phyloP scores from a whole-genome alignment of 92 coral and sea anemone species.

The Epizoanthus illoricatus region DNA sequence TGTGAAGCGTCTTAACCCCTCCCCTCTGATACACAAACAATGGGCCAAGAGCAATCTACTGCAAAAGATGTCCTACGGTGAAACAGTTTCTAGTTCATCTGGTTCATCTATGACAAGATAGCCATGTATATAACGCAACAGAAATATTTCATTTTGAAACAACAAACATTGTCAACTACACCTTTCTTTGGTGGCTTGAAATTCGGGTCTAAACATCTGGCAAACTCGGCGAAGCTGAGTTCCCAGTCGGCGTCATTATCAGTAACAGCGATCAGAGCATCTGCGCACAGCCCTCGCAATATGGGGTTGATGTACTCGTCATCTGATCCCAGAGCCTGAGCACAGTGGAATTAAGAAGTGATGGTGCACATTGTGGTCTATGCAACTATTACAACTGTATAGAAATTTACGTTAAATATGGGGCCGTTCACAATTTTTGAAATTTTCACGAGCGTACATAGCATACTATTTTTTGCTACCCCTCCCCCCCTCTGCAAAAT shows the following conservation, averaged over 20 bases:
- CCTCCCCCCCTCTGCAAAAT: too few species aligned
- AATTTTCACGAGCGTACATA: too few species aligned
- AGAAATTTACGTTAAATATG: too few species aligned
- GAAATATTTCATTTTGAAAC: too few species aligned
- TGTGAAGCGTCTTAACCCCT: too few species aligned
- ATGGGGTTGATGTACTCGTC: slow-evolving; percentile 75
- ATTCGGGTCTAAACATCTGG: slow-evolving; percentile 65
- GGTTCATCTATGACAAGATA: too few species aligned
- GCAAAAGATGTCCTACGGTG: neutral
- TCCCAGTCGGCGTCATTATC: slow-evolving; percentile 74
- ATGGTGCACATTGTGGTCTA: too few species aligned
- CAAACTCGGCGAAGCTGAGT: slow-evolving; percentile 65
- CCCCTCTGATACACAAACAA: too few species aligned
- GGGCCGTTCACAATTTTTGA: too few species aligned
- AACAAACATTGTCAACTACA: neutral
- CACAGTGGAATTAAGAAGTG: neutral
- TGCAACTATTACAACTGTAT: too few species aligned
- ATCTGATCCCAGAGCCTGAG: slow-evolving; percentile 43
- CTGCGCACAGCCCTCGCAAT: slow-evolving; percentile 71
- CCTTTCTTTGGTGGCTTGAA: slow-evolving; percentile 78
- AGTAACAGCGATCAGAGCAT: slow-evolving; percentile 69
- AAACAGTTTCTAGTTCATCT: neutral
- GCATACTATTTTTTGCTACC: too few species aligned
- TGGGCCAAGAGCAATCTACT: neutral
- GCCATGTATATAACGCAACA: too few species aligned